Conservation (phyloP, 2,797 vertebrate genomes). For the Channa striata region DNA sequence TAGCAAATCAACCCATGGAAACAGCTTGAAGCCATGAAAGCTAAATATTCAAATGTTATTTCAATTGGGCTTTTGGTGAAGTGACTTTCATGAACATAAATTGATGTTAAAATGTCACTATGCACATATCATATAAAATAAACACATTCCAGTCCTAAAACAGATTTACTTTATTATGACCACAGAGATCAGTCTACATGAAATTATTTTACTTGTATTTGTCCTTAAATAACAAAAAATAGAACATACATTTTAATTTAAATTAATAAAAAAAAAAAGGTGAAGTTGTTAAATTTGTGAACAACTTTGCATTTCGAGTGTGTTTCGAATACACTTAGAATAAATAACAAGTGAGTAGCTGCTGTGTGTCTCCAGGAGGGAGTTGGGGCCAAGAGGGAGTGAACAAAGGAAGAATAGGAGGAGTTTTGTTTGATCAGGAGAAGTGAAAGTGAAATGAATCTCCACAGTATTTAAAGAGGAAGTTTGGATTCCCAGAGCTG, state of each 20-base stretch:
- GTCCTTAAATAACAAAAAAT: too few species aligned
- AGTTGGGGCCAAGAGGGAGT: constrained; percentile 24
- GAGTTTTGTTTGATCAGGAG: constrained; percentile 63
- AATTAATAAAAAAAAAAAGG: too few species aligned
- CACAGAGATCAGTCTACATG: too few species aligned
- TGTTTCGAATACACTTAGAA: not conserved
- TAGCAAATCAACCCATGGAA: too few species aligned
- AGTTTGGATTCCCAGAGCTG: constrained; percentile 70
- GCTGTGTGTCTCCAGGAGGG: not conserved
- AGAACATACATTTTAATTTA: too few species aligned
- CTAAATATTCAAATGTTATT: too few species aligned
- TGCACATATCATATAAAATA: not conserved
- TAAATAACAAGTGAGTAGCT: not conserved
- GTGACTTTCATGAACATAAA: too few species aligned
- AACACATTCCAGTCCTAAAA: not conserved
- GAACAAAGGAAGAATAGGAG: constrained; percentile 51
- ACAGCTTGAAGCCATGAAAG: too few species aligned
- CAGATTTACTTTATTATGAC: not conserved
- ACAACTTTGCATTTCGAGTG: not conserved
- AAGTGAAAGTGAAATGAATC: constrained; percentile 88
- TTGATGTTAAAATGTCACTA: too few species aligned
- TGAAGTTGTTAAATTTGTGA: too few species aligned
- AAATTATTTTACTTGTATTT: too few species aligned
- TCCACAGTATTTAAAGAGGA: constrained; percentile 84
- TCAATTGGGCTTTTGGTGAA: too few species aligned